Base-by-base conservation (phyloP, 2,888 invertebrate genomes). In the Cotesia congregata region DNA sequence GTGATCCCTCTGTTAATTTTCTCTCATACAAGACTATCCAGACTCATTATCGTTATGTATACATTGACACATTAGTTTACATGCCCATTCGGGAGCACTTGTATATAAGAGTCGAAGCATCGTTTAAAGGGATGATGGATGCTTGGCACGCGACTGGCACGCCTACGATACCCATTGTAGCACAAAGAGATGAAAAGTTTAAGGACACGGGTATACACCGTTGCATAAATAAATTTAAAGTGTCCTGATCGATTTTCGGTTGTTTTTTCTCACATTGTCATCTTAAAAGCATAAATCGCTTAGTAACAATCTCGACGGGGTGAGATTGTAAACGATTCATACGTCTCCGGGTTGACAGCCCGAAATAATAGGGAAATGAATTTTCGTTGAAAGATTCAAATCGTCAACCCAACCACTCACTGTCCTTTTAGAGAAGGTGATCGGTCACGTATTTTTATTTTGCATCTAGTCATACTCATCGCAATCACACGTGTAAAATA, bases 361-460 rank as follows among this genome's bases (percentile, higher is more conserved):
- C 82, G 89, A 85, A 88, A 88, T 89, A 89, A 89, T 89, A 88
- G 88, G 89, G 89, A 89, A 89, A 89, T 89, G 89, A 88, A 89
- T 89, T 88, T 85, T 86, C 82, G 79, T 77, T 86, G 83, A 83
- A 82, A 82, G 84, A 85, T 84, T 82, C 77, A 82, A 83, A 84
- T 85, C 83, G 77, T 77, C 77, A 78, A 76, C 74, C 75, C 79
- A 77, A 72, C 76, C 71, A 74, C 73, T 74, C 78, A 76, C 64
- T 59, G 60, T 50, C 75, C 74, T 77, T 78, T 80, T 69, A 30
- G 30, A 77, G 75, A 68, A 74, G 77, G 30, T 30, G 79, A 82
- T 82, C 82, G 80, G 80, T 82, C 80, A 80, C 69, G 70, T 77
- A 20, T 61, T 67, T 17, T 30, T 30, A 30, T 30, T 30, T 30